phyloP scores from a whole-genome alignment of 2,888 invertebrate species.

The Erebia ligea region DNA sequence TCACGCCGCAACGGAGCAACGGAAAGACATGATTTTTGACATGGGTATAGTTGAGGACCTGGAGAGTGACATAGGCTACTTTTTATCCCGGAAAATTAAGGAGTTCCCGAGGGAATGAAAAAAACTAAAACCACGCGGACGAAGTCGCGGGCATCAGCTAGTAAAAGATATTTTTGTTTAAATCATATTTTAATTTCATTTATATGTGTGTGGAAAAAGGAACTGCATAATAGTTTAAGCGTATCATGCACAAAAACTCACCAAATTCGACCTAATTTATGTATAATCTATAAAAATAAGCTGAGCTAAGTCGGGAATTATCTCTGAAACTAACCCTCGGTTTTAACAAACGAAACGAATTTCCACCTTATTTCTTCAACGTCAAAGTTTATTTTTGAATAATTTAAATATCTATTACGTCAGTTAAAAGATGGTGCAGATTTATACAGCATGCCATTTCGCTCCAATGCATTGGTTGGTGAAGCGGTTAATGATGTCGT shows the following conservation, averaged over 20 bases:
- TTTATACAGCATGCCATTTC: conserved; percentile 24
- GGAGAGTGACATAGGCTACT: too few relatives aligned
- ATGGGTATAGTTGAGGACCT: too few relatives aligned
- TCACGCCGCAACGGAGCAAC: too few relatives aligned
- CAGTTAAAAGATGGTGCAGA: conserved; percentile 13
- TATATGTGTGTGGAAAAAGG: background rate
- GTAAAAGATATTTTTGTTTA: too few relatives aligned
- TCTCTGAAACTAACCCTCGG: background rate
- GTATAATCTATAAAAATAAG: background rate
- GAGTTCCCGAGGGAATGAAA: too few relatives aligned
- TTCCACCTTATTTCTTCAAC: background rate
- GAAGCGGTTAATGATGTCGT: conserved; percentile 27
- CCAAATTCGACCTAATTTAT: background rate
- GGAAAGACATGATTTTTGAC: too few relatives aligned
- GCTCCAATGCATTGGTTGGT: conserved; percentile 21
- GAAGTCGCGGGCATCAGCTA: too few relatives aligned
- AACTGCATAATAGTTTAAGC: background rate
- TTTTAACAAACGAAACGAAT: background rate
- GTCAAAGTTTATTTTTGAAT: background rate
- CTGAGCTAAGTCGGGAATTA: conserved; percentile 4
- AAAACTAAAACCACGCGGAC: too few relatives aligned
- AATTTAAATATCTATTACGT: background rate
- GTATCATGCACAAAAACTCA: background rate
- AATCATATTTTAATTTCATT: too few relatives aligned
- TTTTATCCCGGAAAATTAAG: too few relatives aligned